Conservation (phyloP, 1,140 invertebrate species). For the Leucophenga varia region DNA sequence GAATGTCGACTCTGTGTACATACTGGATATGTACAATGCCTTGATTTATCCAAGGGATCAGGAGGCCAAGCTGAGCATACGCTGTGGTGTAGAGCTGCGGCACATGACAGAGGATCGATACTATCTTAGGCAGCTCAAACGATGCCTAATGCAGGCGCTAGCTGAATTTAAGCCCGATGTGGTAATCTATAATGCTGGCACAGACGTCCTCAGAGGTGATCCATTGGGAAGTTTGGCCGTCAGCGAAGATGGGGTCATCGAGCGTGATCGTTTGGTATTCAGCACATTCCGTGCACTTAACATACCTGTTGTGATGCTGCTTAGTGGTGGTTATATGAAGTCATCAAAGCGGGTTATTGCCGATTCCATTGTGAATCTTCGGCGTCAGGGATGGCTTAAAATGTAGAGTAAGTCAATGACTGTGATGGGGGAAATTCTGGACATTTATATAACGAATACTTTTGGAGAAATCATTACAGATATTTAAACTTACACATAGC, state of each 20-base stretch:
- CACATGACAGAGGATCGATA: constrained; percentile 68
- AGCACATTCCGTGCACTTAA: constrained; percentile 63
- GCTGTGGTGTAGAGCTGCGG: constrained; percentile 69
- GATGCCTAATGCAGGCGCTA: constrained; percentile 66
- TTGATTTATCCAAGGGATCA: constrained; percentile 79
- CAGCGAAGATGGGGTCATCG: constrained; percentile 72
- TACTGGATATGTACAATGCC: constrained; percentile 84
- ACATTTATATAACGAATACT: too few relatives aligned
- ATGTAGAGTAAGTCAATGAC: too few relatives aligned
- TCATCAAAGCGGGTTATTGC: constrained; percentile 78
- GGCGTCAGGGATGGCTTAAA: constrained; percentile 37
- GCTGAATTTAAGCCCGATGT: constrained; percentile 77
- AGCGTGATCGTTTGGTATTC: constrained; percentile 83
- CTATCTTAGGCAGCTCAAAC: constrained; percentile 70
- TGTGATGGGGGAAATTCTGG: too few relatives aligned
- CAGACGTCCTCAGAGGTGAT: constrained; percentile 79
- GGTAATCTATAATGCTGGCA: constrained; percentile 86
- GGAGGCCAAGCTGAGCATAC: constrained; percentile 73
- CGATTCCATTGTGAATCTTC: constrained; percentile 77
- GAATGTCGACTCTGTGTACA: constrained; percentile 72
- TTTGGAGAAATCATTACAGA: too few relatives aligned
- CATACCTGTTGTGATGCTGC: constrained; percentile 85
- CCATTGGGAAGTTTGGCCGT: constrained; percentile 71
- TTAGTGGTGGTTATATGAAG: constrained; percentile 81
- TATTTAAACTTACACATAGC: too few relatives aligned